These are phyloP conservation scores for Lasiurus borealis DNA, from an alignment of 2,113 vertebrate species.

Conservation along the genomic window DNA sequence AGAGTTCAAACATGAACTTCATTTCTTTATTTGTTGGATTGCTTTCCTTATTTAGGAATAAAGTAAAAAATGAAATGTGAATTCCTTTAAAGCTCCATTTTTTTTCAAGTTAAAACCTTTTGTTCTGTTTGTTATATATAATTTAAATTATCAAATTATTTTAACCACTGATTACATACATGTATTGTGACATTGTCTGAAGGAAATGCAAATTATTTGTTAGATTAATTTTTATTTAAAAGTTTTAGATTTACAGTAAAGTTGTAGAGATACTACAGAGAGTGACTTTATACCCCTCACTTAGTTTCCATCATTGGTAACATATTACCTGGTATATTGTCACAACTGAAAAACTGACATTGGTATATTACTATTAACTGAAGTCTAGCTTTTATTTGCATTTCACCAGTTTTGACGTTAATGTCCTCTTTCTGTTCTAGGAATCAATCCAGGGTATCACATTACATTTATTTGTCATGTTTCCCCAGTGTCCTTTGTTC, in stretches of 20 bases:
- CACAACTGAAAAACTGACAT: slow-evolving; percentile 4
- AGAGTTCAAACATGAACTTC: slow-evolving; percentile 24
- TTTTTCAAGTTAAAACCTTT: slow-evolving; percentile 28
- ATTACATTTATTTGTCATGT: slow-evolving; percentile 16
- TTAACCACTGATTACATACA: not conserved
- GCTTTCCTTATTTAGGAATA: slow-evolving; percentile 31
- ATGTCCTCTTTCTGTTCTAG: not conserved
- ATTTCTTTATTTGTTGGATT: slow-evolving; percentile 45
- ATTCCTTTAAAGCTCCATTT: slow-evolving; percentile 46
- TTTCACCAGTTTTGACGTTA: slow-evolving; percentile 11
- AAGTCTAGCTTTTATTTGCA: slow-evolving; percentile 13
- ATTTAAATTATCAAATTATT: slow-evolving; percentile 21
- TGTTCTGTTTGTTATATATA: not conserved
- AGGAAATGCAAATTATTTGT: slow-evolving; percentile 9
- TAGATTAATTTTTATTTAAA: slow-evolving; percentile 4
- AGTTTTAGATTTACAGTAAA: slow-evolving; percentile 11
- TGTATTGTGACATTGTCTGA: not conserved
- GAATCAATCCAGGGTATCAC: not conserved
- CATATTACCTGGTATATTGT: not conserved
- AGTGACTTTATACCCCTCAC: not conserved
- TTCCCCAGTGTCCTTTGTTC: slow-evolving; percentile 13
- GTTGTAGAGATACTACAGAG: not conserved
- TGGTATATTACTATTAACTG: slow-evolving; percentile 11
- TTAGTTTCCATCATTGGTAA: not conserved
- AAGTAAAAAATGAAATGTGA: slow-evolving; percentile 44